Conservation (phyloP, 2,888 invertebrate species). For the Tigriopus californicus region DNA sequence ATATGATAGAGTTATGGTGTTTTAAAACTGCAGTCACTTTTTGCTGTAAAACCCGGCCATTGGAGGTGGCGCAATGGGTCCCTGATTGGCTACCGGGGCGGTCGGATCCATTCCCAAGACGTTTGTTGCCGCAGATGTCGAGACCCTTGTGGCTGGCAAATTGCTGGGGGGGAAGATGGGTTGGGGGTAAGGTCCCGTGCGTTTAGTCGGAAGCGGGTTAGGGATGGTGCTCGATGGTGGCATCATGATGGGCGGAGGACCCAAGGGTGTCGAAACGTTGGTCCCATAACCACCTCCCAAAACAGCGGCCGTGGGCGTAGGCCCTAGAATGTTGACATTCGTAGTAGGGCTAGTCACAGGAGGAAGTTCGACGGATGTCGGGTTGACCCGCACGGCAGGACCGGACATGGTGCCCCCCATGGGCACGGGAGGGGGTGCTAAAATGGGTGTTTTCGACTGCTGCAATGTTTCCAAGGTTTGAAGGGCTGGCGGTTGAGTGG, state of each 20-base stretch:
- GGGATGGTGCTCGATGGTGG: neutral
- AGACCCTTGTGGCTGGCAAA: neutral
- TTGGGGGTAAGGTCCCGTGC: too few relatives aligned
- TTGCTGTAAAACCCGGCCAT: conserved; percentile 20
- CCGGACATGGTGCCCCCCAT: neutral
- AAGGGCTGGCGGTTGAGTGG: neutral
- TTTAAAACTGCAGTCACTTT: too few relatives aligned
- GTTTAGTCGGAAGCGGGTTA: too few relatives aligned
- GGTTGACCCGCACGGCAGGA: neutral
- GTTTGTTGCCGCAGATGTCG: neutral
- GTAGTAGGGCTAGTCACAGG: neutral
- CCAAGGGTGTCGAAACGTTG: neutral
- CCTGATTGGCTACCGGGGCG: conserved; percentile 28
- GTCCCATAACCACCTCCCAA: neutral
- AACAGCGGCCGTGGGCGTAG: neutral
- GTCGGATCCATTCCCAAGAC: conserved; percentile 33
- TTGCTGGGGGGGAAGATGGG: too few relatives aligned
- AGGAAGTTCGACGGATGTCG: neutral
- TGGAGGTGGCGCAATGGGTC: conserved; percentile 36
- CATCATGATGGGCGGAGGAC: neutral
- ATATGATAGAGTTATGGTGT: too few relatives aligned
- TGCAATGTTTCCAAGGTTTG: neutral
- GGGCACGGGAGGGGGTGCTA: neutral
- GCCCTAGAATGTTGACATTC: neutral
- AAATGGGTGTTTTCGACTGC: neutral